Evolutionary conservation across 2,113 vertebrate species (phyloP), one percentile per base, ranked within the genome.

Genomic region (Erinaceus europaeus): DNA sequence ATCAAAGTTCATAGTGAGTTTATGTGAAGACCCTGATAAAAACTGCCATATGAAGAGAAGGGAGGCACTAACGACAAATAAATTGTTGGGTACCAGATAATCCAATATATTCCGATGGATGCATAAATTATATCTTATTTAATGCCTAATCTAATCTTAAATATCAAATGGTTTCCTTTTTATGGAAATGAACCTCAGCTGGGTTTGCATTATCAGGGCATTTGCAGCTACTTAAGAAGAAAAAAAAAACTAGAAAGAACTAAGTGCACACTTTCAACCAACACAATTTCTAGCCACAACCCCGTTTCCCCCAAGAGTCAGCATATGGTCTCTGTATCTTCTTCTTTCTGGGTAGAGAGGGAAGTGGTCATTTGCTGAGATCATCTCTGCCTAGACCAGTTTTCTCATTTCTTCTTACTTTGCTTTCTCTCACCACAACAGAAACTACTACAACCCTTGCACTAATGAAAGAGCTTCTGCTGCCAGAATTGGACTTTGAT

Each of bases 321-420:
- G 64, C 87, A 36, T 29, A 36, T 32, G 57, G 7, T 84, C 44
- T 65, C 32, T 82, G 6, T n/a, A n/a, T 48, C 42, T 10, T 93
- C 59, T 94, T 57, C 23, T 78, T 85, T 92, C 34, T 74, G 27
- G 50, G 17, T 69, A 90, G 44, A 82, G 21, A 78, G 44, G 13
- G 9, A 78, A 88, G 55, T 52, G 10, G 4, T 78, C 12, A 81
- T 6, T 64, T 84, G 21, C 34, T 52, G 23, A 68, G 32, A 50
- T 62, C 8, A 44, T 20, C 10, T 85, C 67, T 89, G 36, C 34
- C 69, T 25, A 68, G 59, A 74, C 55, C 25, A 29, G 46, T 71
- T 90, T 67, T 84, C 38, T 36, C 82, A 86, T 90, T 10, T 5
- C 81, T 90, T 87, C 64, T 46, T 23, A 62, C 1, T 48, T 21